Evolutionary conservation across 2,797 vertebrate species (phyloP), one percentile per base, ranked within the genome.

Genomic region (Steatocranus sp.): DNA sequence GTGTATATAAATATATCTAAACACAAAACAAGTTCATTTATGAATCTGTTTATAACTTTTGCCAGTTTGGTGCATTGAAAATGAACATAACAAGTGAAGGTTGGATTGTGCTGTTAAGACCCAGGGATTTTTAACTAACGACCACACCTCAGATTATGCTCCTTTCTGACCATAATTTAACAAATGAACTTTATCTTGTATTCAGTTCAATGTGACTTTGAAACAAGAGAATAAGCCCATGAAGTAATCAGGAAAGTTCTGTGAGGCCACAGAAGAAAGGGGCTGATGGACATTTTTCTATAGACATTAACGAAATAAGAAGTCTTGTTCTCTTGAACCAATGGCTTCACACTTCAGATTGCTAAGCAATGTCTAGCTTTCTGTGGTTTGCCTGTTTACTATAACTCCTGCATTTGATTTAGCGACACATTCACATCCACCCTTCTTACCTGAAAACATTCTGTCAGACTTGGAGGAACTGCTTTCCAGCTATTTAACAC

Each of bases 151-250:
- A 8, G 51, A 25, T 54, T 14, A 54, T 54, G 23, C 51, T 27
- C 23, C 51, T 54, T 27, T 2, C 23, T 54, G 23, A 54, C 23
- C 23, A 54, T 54, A 8, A 15, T 25, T 54, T 25, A 54, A 25
- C 0, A 54, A 54, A 54, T 54, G 11, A 54, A 14, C 51, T 54
- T 15, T 14, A 54, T 54, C 23, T 54, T 54, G 12, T 54, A 54
- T 54, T 54, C 23, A 54, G 12, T 54, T 54, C 23, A 27, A 14
- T 54, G 23, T 54, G 51, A 54, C 23, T 54, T 54, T 54, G 3
- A 54, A 54, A 54, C 0, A 54, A 27, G 23, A 7, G 20, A 51
- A 51, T 23, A n/a, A 23, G 0, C 50, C 20, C 20, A 51, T 51
- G 11, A 12, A 51, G 50, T 51, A 25, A 54, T 27, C 23, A 1